Conservation (phyloP, 2,888 invertebrate genomes). For the Amorpha juglandis region DNA sequence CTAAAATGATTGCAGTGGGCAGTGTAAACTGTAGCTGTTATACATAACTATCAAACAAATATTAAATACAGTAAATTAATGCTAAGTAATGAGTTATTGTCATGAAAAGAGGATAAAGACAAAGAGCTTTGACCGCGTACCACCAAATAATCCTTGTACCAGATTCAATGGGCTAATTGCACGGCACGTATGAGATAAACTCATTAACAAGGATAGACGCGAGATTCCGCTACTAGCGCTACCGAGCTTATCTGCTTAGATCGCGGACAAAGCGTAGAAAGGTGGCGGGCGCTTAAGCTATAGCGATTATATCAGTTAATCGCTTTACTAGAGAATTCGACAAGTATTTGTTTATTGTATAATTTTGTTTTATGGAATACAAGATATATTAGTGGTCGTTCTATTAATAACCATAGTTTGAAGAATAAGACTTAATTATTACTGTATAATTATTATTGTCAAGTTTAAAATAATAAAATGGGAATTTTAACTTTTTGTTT, state of each 20-base stretch:
- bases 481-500: too few relatives aligned
- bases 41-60: neutral
- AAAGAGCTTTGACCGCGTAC: slow-evolving; percentile 59
- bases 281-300: neutral
- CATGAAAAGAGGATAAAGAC: slow-evolving; percentile 33
- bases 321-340: neutral
- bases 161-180: slow-evolving; percentile 79
- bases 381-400: too few relatives aligned
- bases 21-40: too few relatives aligned
- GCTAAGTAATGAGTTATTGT: slow-evolving; percentile 15
- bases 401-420: too few relatives aligned
- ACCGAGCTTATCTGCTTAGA: slow-evolving; percentile 69
- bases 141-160: slow-evolving; percentile 73
- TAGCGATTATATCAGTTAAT: neutral
- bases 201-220: slow-evolving; percentile 82
- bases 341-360: neutral
- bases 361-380: neutral
- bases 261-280: slow-evolving; percentile 29
- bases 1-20: neutral
- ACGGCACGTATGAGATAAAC: slow-evolving; percentile 79
- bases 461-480: too few relatives aligned
- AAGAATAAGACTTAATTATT: too few relatives aligned
- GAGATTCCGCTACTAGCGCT: slow-evolving; percentile 73
- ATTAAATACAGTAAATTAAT: too few relatives aligned
- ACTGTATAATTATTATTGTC: too few relatives aligned